Evolutionary conservation across 2,888 invertebrate species (phyloP), one percentile per base, ranked within the genome.

Genomic region (Orthosia cruda): DNA sequence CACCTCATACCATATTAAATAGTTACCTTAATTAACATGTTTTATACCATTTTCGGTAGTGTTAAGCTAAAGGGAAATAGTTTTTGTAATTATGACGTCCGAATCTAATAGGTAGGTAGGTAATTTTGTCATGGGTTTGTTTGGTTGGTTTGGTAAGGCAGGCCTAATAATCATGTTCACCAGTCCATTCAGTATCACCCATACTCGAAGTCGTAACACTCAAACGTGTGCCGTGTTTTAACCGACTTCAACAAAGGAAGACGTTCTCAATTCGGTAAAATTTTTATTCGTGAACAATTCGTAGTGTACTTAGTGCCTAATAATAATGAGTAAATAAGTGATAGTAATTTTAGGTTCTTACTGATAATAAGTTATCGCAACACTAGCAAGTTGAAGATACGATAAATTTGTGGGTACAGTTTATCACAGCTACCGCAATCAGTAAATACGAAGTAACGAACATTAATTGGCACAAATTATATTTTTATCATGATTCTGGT

Each of bases 401-500:
- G 23, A 65, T 65, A 65, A 23, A 15, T 45, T 66, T 23, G 52
- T 64, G 54, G 18, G 47, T 75, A 65, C 18, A 62, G 26, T 65
- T 79, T 83, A 81, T 83, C 84, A 63, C 64, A 69, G 62, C 50
- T 59, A 54, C 50, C 68, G 64, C 67, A 71, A 67, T 81, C 79
- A 61, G 67, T 74, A 59, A 62, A 52, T 26, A 68, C 45, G 23
- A 40, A 59, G 47, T 67, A 72, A 72, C 50, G 58, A 80, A 59
- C 69, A 26, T 58, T 79, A 83, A 79, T 81, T 81, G 63, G 73
- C 66, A 81, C 69, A 79, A 83, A 67, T 61, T 0, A 71, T 72
- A 68, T 72, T 65, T 80, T 83, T 77, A 80, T 68, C 59, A 68
- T 52, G 47, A 26, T 63, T 58, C 23, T n/a, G n/a, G 32, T 58